phyloP scores from a whole-genome alignment of 2,888 invertebrate species.

The Cerceris rybyensis region DNA sequence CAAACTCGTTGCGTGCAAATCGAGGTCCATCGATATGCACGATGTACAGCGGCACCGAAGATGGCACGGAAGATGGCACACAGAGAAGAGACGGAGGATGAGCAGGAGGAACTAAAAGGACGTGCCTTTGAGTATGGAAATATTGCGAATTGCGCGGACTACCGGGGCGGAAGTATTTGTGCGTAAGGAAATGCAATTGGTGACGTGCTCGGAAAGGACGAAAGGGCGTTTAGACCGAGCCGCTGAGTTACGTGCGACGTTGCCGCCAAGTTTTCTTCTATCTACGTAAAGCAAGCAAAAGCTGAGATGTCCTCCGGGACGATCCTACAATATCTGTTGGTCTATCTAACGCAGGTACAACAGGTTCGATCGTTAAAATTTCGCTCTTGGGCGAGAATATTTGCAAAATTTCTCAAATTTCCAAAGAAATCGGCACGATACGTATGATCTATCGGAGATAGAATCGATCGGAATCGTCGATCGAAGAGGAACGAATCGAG shows the following conservation, averaged over 20 bases:
- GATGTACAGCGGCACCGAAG: constrained; percentile 35
- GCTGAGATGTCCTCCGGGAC: no score
- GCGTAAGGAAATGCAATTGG: constrained; percentile 61
- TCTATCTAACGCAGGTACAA: no score
- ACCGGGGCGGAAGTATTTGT: constrained; percentile 58
- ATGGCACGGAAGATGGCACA: constrained; percentile 3
- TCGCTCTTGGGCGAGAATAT: no score
- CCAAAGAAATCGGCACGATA: no score
- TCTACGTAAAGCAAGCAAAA: no score
- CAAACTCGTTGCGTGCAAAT: neutral
- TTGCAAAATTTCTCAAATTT: no score
- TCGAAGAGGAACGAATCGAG: no score
- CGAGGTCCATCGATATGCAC: constrained; percentile 63
- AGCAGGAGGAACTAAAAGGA: constrained; percentile 46
- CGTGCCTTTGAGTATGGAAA: constrained; percentile 61
- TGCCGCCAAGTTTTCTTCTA: neutral
- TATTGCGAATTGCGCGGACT: constrained; percentile 55
- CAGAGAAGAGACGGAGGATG: constrained; percentile 31
- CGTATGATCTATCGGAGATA: no score
- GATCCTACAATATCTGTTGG: no score
- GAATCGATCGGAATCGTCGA: no score
- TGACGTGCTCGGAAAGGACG: constrained; percentile 54
- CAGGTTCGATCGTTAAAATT: no score
- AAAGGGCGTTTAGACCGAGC: neutral
- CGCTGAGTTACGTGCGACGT: neutral